Conservation (phyloP, 2,888 invertebrate species). For the Apodemia mormo region DNA sequence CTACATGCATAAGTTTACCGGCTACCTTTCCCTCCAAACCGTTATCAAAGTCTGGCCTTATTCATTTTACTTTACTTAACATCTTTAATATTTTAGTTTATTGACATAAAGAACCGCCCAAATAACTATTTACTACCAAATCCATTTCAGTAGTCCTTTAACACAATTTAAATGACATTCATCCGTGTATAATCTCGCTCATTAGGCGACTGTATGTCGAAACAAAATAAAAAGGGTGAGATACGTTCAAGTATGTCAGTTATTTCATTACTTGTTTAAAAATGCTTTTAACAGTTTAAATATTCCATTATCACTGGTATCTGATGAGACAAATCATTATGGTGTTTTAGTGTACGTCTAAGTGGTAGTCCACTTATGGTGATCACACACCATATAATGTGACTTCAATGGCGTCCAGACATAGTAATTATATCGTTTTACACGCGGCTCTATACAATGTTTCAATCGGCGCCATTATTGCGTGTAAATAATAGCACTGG, state of each 20-base stretch:
- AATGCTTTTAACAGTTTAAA: slow-evolving; percentile 46
- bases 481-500: slow-evolving; percentile 63
- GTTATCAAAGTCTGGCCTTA: too few species aligned
- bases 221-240: slow-evolving; percentile 10
- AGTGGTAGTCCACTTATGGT: slow-evolving; percentile 66
- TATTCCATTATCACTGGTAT: slow-evolving; percentile 57
- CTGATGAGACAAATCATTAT: slow-evolving; percentile 52
- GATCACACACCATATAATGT: slow-evolving; percentile 50
- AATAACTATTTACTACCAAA: too few species aligned
- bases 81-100: too few species aligned
- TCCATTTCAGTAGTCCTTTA: neutral
- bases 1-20: too few species aligned
- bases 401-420: slow-evolving; percentile 49
- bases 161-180: neutral
- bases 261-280: neutral
- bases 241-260: slow-evolving; percentile 1
- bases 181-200: neutral
- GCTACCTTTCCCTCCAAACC: too few species aligned
- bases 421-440: slow-evolving; percentile 62
- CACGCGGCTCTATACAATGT: slow-evolving; percentile 50
- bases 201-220: neutral
- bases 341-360: slow-evolving; percentile 54
- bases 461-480: slow-evolving; percentile 58
- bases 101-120: too few species aligned
- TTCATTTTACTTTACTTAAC: too few species aligned